Base-by-base conservation (phyloP, 2,797 vertebrate genomes). In the Melanotaenia nigrans region DNA sequence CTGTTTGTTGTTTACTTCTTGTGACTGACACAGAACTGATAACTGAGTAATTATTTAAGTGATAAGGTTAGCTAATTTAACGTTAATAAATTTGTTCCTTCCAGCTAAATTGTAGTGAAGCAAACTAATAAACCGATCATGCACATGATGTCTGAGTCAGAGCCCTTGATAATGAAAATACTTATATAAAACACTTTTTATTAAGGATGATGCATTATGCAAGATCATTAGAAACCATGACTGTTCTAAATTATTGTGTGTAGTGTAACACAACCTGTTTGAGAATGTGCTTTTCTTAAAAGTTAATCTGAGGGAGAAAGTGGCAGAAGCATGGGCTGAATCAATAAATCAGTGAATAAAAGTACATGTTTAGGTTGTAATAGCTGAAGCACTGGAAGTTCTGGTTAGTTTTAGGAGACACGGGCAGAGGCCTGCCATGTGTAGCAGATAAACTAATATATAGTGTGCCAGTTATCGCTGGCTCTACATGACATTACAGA, bases 401-500 rank as follows among this genome's bases (percentile, higher is more conserved):
- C 10, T 20, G 24, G 11, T 68, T 42, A 65, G 32, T 42, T 51
- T 22, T 55, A 10, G 3, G 24, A 12, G 33, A n/a, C 47, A 42
- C 28, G 42, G 16, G 40, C 25, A 49, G 11, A 45, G 32, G 53
- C 36, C 49, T 71, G 49, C 68, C 32, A 4, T 3, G 7, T n/a
- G 18, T 40, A 42, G 40, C 30, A 25, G 32, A 61, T 28, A 22
- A 4, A 68, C 16, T 24, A 22, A 66, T 53, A 33, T 28, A 28
- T 10, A 14, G 24, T 54, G 22, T 14, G 25, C 7, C 53, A 30
- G 9, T 28, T 18, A 24, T 42, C 53, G 30, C 38, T 13, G 18
- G 6, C 32, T 74, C 65, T 62, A 24, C 40, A 32, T 60, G 24
- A 69, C 73, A 73, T 78, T 76, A 35, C 5, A 38, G 45, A 57